Conservation (phyloP, 1,140 invertebrate species). For the Heliconius hermathena region DNA sequence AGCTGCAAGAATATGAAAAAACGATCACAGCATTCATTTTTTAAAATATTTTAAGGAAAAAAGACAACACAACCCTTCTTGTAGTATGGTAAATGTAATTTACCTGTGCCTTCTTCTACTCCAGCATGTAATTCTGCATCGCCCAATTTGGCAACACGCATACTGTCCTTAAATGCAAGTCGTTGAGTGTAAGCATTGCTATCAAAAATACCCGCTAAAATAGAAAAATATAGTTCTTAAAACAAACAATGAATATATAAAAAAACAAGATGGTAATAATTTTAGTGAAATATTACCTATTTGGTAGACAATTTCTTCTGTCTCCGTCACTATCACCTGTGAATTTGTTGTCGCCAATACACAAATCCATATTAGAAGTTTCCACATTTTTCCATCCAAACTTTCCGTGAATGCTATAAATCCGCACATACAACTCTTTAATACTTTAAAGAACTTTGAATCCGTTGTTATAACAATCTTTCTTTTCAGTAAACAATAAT, state of each 20-base stretch:
- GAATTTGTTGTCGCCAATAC: slow-evolving; percentile 22
- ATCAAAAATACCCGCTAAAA: slow-evolving; percentile 64
- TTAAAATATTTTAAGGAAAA: not conserved
- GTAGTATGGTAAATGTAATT: not conserved
- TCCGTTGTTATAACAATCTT: not conserved
- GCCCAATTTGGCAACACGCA: slow-evolving; percentile 47
- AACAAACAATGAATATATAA: not conserved
- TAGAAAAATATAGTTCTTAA: not conserved
- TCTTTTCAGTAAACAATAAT: not conserved
- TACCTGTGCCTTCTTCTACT: slow-evolving; percentile 4
- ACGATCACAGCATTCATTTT: not conserved
- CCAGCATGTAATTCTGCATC: slow-evolving; percentile 15
- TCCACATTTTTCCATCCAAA: slow-evolving; percentile 17
- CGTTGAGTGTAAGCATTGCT: slow-evolving; percentile 44
- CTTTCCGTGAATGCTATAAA: not conserved
- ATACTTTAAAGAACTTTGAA: not conserved
- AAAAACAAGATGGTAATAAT: not conserved
- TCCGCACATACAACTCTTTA: not conserved
- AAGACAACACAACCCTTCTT: not conserved
- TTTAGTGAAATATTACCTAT: slow-evolving; percentile 50
- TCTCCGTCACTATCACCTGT: slow-evolving; percentile 49
- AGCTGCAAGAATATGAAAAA: slow-evolving; percentile 31
- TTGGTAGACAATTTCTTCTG: slow-evolving; percentile 51
- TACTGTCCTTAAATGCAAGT: slow-evolving; percentile 65
- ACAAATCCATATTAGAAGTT: slow-evolving; percentile 11